These are phyloP conservation scores for Anarsia innoxiella DNA, from an alignment of 2,888 invertebrate genomes.

Conservation along the genomic window DNA sequence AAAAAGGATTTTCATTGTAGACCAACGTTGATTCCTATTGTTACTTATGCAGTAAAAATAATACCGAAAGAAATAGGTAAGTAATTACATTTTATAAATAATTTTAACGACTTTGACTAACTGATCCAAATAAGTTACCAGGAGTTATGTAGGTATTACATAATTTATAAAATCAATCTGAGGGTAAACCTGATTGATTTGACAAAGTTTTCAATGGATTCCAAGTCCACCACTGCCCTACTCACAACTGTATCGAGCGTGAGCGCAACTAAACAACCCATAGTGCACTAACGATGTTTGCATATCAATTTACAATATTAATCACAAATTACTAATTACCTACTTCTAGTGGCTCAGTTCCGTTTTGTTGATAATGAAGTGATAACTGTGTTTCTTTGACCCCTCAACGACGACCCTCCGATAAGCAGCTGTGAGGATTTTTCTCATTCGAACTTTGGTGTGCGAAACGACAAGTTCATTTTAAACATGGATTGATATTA, in stretches of 20 bases:
- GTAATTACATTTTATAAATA: too few relatives aligned
- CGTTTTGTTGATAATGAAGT: constrained; percentile 42
- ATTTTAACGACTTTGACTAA: too few relatives aligned
- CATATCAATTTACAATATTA: constrained; percentile 35
- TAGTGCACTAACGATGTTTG: constrained; percentile 20
- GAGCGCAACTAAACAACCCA: neutral
- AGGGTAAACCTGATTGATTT: too few relatives aligned
- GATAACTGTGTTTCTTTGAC: constrained; percentile 62
- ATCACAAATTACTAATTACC: constrained; percentile 39
- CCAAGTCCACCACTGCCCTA: constrained; percentile 12
- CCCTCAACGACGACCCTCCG: constrained; percentile 50
- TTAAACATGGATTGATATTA: constrained; percentile 40
- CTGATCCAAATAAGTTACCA: too few relatives aligned
- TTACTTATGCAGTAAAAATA: too few relatives aligned
- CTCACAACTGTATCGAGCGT: constrained; percentile 15
- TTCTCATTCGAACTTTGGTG: constrained; percentile 49
- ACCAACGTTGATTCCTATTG: too few relatives aligned
- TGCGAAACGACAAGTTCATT: constrained; percentile 32
- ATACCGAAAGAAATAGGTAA: too few relatives aligned
- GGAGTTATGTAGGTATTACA: too few relatives aligned
- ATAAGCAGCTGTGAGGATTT: constrained; percentile 36
- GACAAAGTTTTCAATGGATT: too few relatives aligned
- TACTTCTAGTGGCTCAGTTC: constrained; percentile 29
- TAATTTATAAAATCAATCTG: too few relatives aligned
- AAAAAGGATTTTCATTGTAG: too few relatives aligned